Evolutionary conservation across 2,888 invertebrate species (phyloP).

Genomic region (Chymomyza fuscimana): DNA sequence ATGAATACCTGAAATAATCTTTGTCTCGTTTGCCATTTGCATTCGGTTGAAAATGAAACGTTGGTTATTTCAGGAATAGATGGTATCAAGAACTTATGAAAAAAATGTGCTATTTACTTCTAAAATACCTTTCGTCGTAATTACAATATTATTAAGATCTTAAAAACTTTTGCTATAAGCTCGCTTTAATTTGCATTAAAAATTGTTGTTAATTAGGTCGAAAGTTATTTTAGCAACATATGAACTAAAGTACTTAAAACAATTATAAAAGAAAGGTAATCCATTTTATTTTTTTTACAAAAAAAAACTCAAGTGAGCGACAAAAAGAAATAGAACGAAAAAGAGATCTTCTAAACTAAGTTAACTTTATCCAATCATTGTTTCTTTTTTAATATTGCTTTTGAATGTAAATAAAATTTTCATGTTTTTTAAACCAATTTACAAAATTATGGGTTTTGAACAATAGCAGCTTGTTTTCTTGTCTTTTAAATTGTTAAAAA

Average conservation of each 20-base stretch:
- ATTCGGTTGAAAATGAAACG: constrained; percentile 19
- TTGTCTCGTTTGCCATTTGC: constrained; percentile 38
- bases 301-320: not conserved
- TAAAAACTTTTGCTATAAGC: not conserved
- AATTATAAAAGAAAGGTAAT: not conserved
- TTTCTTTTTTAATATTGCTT: constrained; percentile 1
- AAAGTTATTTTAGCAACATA: not conserved
- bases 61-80: not conserved
- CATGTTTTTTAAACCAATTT: not conserved
- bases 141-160: not conserved
- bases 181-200: not conserved
- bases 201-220: not conserved
- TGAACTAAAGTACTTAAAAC: not conserved
- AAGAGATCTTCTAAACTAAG: constrained; percentile 1
- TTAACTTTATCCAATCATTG: not conserved
- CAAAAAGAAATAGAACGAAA: not conserved
- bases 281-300: not conserved
- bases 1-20: not conserved
- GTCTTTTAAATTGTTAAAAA: not conserved
- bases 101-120: not conserved
- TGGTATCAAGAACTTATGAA: not conserved
- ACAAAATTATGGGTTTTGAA: not conserved
- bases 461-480: not conserved
- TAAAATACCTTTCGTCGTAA: not conserved
- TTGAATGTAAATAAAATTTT: not conserved